Evolutionary conservation across 2,797 vertebrate species (phyloP), one percentile per base, ranked within the genome.

Genomic region (Enteromius trimaculatus): DNA sequence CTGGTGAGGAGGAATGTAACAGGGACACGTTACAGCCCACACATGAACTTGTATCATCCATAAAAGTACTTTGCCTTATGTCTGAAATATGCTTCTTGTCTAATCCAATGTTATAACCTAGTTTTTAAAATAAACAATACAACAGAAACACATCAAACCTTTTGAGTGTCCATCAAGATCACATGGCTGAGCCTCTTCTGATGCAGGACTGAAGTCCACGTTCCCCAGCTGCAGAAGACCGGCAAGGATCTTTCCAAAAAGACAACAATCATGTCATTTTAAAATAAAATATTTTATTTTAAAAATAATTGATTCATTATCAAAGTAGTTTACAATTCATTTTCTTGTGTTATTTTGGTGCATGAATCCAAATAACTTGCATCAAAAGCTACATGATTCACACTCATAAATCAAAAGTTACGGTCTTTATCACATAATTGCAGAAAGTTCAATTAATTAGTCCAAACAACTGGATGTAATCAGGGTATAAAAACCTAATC

Each of bases 141-240:
- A 39, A 3, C 21, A 10, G 34, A 76, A 77, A 60, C 74, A 11
- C 58, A 47, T 26, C 58, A 31, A 17, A 99, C 98, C 96, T 95
- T 93, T 93, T 77, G 94, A 93, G 26, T 90, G 26, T 14, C 93
- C 91, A 82, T 94, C 88, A 0, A 96, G 90, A 21, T 93, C 89
- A 90, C 97, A 99, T 4, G 92, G 92, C 83, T 97, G 95, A 51
- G 94, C 94, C 88, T 99, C 97, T 69, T 97, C 95, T 14, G 86
- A 51, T 0, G 93, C 90, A 29, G 92, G 90, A 62, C 87, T 94
- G 89, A 99, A 99, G 0, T 66, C 89, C 84, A 97, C 58, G 1
- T 99, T 97, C 34, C 98, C 97, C 9, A 99, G 91, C 86, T 99
- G 97, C 81, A 99, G 93, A 86, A 99, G 93, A 26, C 96, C 98